Percentiles rank a stretch among this genome's conserved stretches.
Evolutionary conservation across 2,797 vertebrate genomes (phyloP).

Genomic region (Halcyon leucocephala): DNA sequence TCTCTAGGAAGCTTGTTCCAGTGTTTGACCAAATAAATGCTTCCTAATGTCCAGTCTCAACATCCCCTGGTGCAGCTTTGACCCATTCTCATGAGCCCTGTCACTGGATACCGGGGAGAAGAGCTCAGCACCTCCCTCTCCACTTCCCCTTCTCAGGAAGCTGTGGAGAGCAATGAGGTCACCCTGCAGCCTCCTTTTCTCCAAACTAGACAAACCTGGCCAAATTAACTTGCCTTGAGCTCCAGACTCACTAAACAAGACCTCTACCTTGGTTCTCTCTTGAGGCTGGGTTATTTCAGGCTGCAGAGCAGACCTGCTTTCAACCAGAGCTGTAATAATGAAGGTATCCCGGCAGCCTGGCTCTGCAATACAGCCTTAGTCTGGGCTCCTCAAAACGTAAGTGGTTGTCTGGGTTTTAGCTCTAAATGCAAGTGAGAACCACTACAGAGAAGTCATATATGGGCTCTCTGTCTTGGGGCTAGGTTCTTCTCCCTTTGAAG

Average conservation of each 20-base stretch:
- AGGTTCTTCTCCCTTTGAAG: constrained; percentile 1
- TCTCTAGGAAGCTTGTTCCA: not conserved
- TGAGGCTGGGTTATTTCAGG: not conserved
- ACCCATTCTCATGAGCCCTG: fast-evolving
- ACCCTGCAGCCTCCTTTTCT: not conserved
- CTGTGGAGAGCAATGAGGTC: not conserved
- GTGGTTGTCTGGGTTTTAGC: not conserved
- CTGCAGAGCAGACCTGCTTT: not conserved
- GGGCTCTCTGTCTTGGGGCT: not conserved
- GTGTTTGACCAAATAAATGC: not conserved
- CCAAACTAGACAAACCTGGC: not conserved
- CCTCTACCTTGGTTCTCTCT: not conserved
- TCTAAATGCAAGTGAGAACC: not conserved
- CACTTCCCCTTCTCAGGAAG: not conserved
- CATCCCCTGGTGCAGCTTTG: not conserved
- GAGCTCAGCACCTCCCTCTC: not conserved
- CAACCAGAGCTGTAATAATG: not conserved
- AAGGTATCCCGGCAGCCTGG: not conserved
- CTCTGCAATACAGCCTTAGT: not conserved
- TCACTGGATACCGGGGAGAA: not conserved
- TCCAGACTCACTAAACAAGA: not conserved
- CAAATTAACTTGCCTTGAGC: not conserved
- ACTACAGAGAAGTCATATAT: not conserved
- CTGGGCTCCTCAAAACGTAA: not conserved
- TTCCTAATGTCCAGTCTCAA: not conserved